These are phyloP conservation scores for Agriotes lineatus DNA, from an alignment of 2,888 invertebrate genomes.

Conservation along the genomic window DNA sequence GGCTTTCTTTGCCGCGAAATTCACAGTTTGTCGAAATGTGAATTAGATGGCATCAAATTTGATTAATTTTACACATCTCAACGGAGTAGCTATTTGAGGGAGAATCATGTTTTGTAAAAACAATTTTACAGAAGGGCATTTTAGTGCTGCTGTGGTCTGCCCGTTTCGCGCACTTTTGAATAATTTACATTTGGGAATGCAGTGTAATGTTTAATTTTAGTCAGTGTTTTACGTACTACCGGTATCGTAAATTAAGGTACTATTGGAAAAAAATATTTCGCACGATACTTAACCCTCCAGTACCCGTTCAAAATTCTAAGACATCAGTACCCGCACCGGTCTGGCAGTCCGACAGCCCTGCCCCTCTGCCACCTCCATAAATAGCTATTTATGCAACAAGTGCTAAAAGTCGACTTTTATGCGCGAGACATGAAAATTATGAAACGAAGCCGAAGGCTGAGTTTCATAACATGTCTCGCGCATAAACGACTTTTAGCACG, in stretches of 20 bases:
- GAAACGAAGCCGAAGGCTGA: no score
- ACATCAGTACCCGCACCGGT: no score
- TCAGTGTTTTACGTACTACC: not conserved
- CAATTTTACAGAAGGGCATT: not conserved
- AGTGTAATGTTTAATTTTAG: slow-evolving; percentile 20
- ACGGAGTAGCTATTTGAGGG: not conserved
- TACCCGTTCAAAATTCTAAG: no score
- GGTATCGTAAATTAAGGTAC: not conserved
- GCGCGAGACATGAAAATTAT: no score
- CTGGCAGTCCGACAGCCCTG: no score
- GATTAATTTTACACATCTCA: slow-evolving; percentile 15
- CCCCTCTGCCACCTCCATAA: no score
- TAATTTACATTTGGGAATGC: slow-evolving; percentile 12
- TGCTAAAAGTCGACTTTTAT: no score
- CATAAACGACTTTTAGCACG: no score
- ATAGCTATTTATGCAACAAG: no score
- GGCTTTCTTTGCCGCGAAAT: not conserved
- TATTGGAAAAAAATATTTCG: no score
- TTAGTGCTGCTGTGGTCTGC: not conserved
- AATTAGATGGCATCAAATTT: not conserved
- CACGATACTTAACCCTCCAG: no score
- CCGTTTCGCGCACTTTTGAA: slow-evolving; percentile 9
- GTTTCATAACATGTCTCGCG: no score
- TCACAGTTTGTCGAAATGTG: not conserved
- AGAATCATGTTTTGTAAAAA: not conserved